Evolutionary conservation across 2,113 vertebrate genomes (phyloP).

Genomic region (Taxidea taxus): DNA sequence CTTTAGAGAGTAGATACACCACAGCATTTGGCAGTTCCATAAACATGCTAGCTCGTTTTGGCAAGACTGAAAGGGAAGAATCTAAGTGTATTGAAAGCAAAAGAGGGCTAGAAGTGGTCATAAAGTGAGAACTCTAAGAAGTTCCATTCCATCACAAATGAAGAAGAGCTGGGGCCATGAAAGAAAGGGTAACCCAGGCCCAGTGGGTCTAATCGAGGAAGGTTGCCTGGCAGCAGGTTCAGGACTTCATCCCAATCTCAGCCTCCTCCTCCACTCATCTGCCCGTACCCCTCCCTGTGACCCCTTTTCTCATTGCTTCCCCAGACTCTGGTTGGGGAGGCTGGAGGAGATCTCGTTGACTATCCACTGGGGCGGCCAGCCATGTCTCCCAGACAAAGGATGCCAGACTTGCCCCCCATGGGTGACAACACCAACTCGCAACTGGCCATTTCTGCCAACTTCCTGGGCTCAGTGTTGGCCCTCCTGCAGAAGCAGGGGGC

Average conservation of each 20-base stretch:
- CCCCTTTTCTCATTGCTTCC: background rate
- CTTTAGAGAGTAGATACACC: background rate
- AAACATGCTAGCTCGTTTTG: too few species aligned
- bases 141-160: background rate
- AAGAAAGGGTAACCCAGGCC: background rate
- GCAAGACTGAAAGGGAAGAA: background rate
- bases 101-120: background rate
- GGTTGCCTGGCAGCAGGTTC: background rate
- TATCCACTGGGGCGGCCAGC: slow-evolving; percentile 67
- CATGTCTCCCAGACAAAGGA: accelerated
- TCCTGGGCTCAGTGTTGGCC: slow-evolving; percentile 64
- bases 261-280: background rate
- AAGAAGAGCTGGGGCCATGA: background rate
- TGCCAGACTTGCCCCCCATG: slow-evolving; percentile 72
- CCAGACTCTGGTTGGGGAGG: slow-evolving; percentile 47
- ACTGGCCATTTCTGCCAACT: slow-evolving; percentile 69
- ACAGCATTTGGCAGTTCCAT: background rate
- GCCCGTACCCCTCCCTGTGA: background rate
- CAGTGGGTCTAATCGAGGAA: background rate
- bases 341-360: slow-evolving; percentile 65
- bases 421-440: slow-evolving; percentile 67
- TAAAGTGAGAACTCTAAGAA: background rate
- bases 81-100: background rate
- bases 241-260: background rate
- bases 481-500: slow-evolving; percentile 75